Conservation (phyloP, 92 coral and sea anemone genomes). For the Porites cylindrica region DNA sequence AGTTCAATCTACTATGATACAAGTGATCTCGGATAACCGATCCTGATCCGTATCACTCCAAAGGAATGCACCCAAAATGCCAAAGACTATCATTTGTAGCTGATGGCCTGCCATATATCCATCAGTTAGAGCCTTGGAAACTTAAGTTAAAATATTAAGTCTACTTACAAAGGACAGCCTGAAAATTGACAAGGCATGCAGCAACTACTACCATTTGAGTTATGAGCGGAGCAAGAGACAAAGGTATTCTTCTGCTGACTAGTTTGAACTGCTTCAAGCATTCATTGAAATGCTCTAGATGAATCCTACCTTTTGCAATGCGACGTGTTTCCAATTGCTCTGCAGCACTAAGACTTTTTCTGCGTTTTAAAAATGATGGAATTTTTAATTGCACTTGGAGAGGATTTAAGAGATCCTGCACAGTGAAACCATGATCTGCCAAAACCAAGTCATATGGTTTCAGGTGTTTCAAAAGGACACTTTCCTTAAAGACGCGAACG, state of each 20-base stretch:
- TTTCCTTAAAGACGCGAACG: no score
- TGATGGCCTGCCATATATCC: slow-evolving; percentile 28
- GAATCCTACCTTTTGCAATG: slow-evolving; percentile 74
- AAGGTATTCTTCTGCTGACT: slow-evolving; percentile 54
- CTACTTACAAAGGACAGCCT: slow-evolving; percentile 52
- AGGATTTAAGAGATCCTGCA: slow-evolving; percentile 71
- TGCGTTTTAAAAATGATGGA: slow-evolving; percentile 69
- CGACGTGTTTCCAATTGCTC: slow-evolving; percentile 64
- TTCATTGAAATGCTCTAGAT: slow-evolving; percentile 64
- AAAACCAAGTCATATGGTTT: no score
- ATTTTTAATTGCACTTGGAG: slow-evolving; percentile 60
- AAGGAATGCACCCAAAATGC: slow-evolving; percentile 1
- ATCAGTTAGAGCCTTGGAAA: slow-evolving; percentile 21
- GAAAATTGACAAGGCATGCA: slow-evolving; percentile 59
- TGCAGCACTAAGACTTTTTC: slow-evolving; percentile 51
- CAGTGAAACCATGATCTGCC: slow-evolving; percentile 41
- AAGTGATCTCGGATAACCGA: no score
- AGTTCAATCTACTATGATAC: no score
- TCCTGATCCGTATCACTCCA: no score
- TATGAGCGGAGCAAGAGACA: slow-evolving; percentile 65
- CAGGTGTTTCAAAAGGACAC: no score
- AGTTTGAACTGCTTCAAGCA: no score
- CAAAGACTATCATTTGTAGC: slow-evolving; percentile 22
- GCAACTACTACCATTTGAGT: slow-evolving; percentile 76
- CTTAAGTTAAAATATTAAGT: slow-evolving; percentile 25